A percentile compares a stretch with the other conserved stretches of the same genome.
These are phyloP conservation scores for Felis chaus DNA, from an alignment of 2,113 vertebrate genomes.

Conservation along the genomic window DNA sequence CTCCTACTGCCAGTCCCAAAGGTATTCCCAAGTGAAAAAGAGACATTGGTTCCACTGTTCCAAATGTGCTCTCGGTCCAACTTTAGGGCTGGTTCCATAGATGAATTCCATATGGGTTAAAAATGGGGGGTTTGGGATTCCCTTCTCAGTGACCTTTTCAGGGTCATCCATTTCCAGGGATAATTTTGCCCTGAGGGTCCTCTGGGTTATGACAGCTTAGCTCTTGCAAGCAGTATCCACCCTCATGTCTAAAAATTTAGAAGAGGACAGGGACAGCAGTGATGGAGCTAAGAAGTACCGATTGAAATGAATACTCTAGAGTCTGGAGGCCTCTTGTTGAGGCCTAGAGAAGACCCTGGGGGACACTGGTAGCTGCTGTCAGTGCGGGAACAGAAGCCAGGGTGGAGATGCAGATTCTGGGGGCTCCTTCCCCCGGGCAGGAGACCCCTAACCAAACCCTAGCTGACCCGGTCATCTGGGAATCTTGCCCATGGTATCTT, in stretches of 20 bases:
- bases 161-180: background rate
- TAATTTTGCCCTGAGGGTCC: background rate
- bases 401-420: rapidly evolving
- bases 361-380: rapidly evolving
- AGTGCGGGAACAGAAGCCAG: rapidly evolving
- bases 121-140: background rate
- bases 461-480: background rate
- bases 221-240: background rate
- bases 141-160: background rate
- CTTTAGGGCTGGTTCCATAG: background rate
- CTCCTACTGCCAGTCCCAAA: background rate
- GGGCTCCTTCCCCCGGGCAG: background rate
- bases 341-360: background rate
- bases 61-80: background rate
- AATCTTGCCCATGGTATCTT: rapidly evolving
- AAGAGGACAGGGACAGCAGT: background rate
- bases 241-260: background rate
- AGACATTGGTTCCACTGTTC: background rate
- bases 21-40: background rate
- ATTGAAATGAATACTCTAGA: background rate
- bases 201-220: background rate
- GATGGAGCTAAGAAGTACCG: background rate
- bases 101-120: background rate
- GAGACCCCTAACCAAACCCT: background rate
- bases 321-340: background rate